phyloP scores from a whole-genome alignment of 2,888 invertebrate species.

The Napeogenes inachia region DNA sequence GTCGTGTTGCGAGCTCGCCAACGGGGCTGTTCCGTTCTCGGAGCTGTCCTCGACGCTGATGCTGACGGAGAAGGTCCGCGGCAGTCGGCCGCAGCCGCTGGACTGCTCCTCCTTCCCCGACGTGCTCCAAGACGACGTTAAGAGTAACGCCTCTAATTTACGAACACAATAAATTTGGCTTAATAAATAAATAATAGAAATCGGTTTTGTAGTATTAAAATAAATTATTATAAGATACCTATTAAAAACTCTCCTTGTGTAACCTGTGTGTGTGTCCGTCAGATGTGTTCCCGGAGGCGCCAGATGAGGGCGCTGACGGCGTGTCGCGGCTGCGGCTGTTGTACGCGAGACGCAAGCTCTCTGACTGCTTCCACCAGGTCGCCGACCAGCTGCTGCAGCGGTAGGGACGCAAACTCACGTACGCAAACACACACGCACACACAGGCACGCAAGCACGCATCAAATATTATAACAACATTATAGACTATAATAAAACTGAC shows the following conservation, averaged over 20 bases:
- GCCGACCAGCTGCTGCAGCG: constrained; percentile 83
- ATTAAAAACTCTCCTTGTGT: too few relatives aligned
- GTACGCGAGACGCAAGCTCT: constrained; percentile 80
- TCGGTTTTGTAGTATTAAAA: too few relatives aligned
- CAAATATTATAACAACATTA: too few relatives aligned
- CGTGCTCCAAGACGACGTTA: constrained; percentile 61
- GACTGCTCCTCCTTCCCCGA: constrained; percentile 84
- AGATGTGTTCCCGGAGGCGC: constrained; percentile 53
- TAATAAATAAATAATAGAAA: too few relatives aligned
- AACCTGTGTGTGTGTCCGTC: background rate
- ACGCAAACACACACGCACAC: background rate
- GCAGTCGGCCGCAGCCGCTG: constrained; percentile 84
- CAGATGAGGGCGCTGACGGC: constrained; percentile 69
- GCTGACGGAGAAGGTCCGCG: constrained; percentile 92
- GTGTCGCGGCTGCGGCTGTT: constrained; percentile 59
- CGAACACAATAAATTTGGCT: too few relatives aligned
- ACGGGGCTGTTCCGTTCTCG: constrained; percentile 91
- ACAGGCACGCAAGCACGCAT: background rate
- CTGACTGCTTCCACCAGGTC: constrained; percentile 87
- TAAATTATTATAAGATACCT: too few relatives aligned
- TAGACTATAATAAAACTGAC: too few relatives aligned
- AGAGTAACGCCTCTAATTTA: constrained; percentile 43
- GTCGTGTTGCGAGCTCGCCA: constrained; percentile 90
- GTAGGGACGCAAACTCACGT: constrained; percentile 34
- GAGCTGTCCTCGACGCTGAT: constrained; percentile 92